Evolutionary conservation across 2,113 vertebrate species (phyloP).

Genomic region (Lepidothrix coronata): DNA sequence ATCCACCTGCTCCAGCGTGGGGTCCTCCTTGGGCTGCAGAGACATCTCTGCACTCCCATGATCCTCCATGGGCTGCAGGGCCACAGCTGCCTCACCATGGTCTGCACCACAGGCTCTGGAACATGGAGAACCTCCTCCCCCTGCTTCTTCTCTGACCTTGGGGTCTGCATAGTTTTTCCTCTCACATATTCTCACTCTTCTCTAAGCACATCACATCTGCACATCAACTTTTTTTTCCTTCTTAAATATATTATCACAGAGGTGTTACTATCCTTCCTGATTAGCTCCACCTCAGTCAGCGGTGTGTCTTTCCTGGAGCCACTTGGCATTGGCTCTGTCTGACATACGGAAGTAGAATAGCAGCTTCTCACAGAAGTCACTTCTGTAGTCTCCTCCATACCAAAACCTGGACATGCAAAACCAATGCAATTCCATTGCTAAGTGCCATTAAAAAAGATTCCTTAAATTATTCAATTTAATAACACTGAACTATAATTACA

Average conservation of each 20-base stretch:
- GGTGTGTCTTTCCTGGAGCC: not conserved
- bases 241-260: not conserved
- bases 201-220: not conserved
- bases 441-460: not conserved
- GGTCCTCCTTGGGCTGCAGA: not conserved
- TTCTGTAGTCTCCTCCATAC: not conserved
- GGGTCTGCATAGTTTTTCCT: not conserved
- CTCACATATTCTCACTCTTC: not conserved
- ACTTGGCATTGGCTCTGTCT: not conserved
- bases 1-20: not conserved
- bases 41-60: not conserved
- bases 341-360: not conserved
- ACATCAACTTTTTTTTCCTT: not conserved
- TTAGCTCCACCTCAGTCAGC: not conserved
- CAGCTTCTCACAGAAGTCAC: not conserved
- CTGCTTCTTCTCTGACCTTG: not conserved
- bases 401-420: not conserved
- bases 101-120: not conserved
- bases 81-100: not conserved
- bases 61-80: not conserved
- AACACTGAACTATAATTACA: not conserved
- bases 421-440: not conserved
- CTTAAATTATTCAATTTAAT: not conserved
- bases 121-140: not conserved
- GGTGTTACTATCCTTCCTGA: not conserved